Conservation (phyloP, 2,888 invertebrate species). For the Drosophila greeni region DNA sequence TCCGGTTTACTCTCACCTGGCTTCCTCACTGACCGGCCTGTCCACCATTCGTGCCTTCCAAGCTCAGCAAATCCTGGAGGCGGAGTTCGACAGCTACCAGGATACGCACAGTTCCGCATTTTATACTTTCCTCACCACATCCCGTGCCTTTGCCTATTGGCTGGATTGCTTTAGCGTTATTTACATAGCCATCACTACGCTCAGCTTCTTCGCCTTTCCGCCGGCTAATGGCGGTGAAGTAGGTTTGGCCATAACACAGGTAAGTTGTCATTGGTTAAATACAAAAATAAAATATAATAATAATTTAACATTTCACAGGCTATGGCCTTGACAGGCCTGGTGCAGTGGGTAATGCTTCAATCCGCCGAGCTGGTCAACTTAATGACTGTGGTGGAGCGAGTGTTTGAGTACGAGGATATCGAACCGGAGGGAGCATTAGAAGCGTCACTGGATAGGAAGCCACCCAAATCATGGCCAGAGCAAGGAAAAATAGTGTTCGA, state of each 20-base stretch:
- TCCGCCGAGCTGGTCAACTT: slow-evolving; percentile 92
- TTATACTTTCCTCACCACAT: slow-evolving; percentile 92
- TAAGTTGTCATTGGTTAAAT: slow-evolving; percentile 8
- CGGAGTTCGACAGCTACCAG: slow-evolving; percentile 90
- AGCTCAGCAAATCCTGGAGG: slow-evolving; percentile 87
- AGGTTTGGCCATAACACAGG: slow-evolving; percentile 88
- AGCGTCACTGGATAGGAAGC: slow-evolving; percentile 82
- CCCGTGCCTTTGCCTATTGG: slow-evolving; percentile 95
- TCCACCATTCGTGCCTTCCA: slow-evolving; percentile 94
- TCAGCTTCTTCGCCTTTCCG: slow-evolving; percentile 88
- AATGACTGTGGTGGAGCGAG: slow-evolving; percentile 93
- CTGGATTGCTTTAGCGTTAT: slow-evolving; percentile 92
- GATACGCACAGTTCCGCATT: slow-evolving; percentile 94
- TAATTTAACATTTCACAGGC: slow-evolving; percentile 75
- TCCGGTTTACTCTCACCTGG: slow-evolving; percentile 95
- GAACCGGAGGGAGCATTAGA: slow-evolving; percentile 82
- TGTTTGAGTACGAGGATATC: slow-evolving; percentile 83
- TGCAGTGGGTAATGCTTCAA: slow-evolving; percentile 92
- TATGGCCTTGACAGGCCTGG: slow-evolving; percentile 85
- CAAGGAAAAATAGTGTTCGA: slow-evolving; percentile 85
- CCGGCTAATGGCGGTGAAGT: slow-evolving; percentile 85
- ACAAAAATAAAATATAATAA: background rate
- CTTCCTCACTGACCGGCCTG: slow-evolving; percentile 92
- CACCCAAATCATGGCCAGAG: slow-evolving; percentile 86
- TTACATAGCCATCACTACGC: slow-evolving; percentile 91